phyloP scores from a whole-genome alignment of 1,140 invertebrate genomes.

The Epicauta chinensis region DNA sequence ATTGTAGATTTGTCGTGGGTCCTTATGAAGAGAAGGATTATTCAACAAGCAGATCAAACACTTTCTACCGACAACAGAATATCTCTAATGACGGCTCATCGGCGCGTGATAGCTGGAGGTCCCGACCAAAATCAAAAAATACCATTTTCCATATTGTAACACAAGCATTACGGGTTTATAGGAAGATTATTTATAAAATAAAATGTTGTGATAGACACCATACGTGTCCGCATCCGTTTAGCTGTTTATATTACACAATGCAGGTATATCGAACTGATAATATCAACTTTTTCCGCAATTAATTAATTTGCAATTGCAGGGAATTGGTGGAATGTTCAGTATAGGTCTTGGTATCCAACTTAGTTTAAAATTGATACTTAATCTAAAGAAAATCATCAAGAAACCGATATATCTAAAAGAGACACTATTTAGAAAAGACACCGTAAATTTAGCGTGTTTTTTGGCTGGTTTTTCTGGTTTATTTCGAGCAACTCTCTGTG shows the following conservation, averaged over 20 bases:
- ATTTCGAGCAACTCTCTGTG: conserved; percentile 57
- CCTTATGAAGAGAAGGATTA: conserved; percentile 52
- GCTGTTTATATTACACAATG: conserved; percentile 54
- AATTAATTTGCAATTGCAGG: conserved; percentile 43
- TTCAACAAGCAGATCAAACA: conserved; percentile 28
- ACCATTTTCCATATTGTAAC: conserved; percentile 40
- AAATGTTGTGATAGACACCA: conserved; percentile 48
- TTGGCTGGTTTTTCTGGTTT: conserved; percentile 57
- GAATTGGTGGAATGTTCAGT: conserved; percentile 51
- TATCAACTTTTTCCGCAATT: neutral
- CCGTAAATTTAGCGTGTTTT: conserved; percentile 54
- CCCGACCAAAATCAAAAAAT: conserved; percentile 29
- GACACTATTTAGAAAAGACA: conserved; percentile 50
- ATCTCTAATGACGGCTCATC: conserved; percentile 18
- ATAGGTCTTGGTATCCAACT: conserved; percentile 55
- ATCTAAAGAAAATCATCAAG: conserved; percentile 44
- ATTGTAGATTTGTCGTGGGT: conserved; percentile 54
- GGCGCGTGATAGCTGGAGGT: conserved; percentile 20
- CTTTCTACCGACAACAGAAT: conserved; percentile 29
- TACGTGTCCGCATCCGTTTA: conserved; percentile 55
- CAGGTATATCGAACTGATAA: conserved; percentile 37
- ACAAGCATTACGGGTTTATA: conserved; percentile 46
- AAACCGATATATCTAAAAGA: conserved; percentile 47
- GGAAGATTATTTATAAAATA: conserved; percentile 44
- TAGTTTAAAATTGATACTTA: conserved; percentile 50